Evolutionary conservation across 2,113 vertebrate genomes (phyloP).

Genomic region (Azemiops feae): DNA sequence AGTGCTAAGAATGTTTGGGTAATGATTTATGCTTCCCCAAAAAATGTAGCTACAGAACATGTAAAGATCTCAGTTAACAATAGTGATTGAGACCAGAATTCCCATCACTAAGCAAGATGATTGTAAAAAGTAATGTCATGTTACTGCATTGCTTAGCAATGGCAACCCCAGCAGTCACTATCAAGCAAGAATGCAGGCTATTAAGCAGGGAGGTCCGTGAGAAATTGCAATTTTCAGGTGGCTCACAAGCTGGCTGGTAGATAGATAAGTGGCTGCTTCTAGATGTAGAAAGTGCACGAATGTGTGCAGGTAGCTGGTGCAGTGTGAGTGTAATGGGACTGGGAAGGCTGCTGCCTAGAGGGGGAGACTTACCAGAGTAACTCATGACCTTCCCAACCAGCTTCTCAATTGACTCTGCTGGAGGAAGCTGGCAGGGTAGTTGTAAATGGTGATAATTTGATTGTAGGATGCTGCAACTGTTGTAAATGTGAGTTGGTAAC

Average conservation of each 20-base stretch:
- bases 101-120: neutral
- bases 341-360: neutral
- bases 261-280: neutral
- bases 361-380: neutral
- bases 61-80: neutral
- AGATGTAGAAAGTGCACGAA: neutral
- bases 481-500: neutral
- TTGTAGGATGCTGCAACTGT: neutral
- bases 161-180: neutral
- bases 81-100: neutral
- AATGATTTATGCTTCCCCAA: neutral
- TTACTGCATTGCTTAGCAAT: neutral
- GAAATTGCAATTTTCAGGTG: neutral
- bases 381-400: neutral
- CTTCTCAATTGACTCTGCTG: neutral
- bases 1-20: neutral
- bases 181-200: neutral
- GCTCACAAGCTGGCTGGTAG: neutral
- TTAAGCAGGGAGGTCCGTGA: neutral
- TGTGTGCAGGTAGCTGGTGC: neutral
- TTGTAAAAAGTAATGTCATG: neutral
- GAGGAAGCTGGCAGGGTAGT: neutral
- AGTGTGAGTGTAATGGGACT: neutral
- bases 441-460: neutral
- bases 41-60: neutral